Evolutionary conservation across 2,888 invertebrate species (phyloP).

Genomic region (Glyphotaelius pellucidus): DNA sequence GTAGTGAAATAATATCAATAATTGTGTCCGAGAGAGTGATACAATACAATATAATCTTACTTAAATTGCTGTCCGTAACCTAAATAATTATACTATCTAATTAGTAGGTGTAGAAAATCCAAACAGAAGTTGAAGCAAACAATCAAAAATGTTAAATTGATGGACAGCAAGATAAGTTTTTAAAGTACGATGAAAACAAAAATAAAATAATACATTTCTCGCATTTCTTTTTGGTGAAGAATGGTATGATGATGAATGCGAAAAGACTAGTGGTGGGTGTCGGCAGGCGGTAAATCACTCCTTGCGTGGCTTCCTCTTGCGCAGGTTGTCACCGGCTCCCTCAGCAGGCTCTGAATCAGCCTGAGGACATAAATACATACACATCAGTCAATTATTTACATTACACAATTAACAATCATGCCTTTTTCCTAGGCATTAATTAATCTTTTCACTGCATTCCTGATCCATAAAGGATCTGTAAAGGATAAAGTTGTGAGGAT

Average conservation of each 20-base stretch:
- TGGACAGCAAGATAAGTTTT: not conserved
- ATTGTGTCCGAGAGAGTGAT: not conserved
- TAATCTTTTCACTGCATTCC: too few relatives aligned
- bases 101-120: slow-evolving; percentile 11
- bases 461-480: too few relatives aligned
- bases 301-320: slow-evolving; percentile 76
- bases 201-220: slow-evolving; percentile 45
- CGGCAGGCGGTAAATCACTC: slow-evolving; percentile 69
- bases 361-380: slow-evolving; percentile 20
- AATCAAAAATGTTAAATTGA: not conserved
- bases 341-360: slow-evolving; percentile 68
- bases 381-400: not conserved
- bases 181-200: slow-evolving; percentile 33
- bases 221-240: slow-evolving; percentile 50
- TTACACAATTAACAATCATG: not conserved
- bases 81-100: slow-evolving; percentile 12
- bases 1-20: not conserved
- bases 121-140: slow-evolving; percentile 10
- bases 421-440: too few relatives aligned
- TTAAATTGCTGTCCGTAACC: not conserved
- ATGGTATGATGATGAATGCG: slow-evolving; percentile 40
- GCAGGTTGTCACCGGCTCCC: slow-evolving; percentile 74
- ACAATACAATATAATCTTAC: slow-evolving; percentile 12
- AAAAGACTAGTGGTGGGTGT: slow-evolving; percentile 50
- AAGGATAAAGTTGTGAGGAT: too few relatives aligned